Percentiles rank a stretch among this genome's conserved stretches.
Evolutionary conservation across 2,888 invertebrate species (phyloP).

Genomic region (Eupeodes latifasciatus): DNA sequence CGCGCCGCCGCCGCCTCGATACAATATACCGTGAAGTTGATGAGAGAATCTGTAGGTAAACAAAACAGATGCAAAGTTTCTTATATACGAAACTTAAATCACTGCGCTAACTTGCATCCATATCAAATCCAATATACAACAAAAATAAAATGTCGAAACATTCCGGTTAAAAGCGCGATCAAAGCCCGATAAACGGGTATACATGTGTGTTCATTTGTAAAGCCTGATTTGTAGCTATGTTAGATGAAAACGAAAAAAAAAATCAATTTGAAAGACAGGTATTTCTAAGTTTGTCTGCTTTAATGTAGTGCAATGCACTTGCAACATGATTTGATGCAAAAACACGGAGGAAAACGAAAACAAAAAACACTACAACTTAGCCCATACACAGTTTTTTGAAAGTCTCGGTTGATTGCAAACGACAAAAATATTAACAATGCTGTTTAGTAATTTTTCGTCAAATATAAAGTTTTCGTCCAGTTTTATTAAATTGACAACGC

Average conservation of each 20-base stretch:
- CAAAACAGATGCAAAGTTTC: slow-evolving; percentile 49
- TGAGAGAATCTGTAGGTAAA: slow-evolving; percentile 66
- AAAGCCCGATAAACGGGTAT: slow-evolving; percentile 34
- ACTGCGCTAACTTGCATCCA: slow-evolving; percentile 46
- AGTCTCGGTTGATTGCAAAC: slow-evolving; percentile 50
- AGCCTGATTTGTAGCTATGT: not conserved
- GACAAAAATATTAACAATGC: slow-evolving; percentile 17
- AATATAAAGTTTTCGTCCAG: not conserved
- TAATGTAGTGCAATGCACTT: slow-evolving; percentile 74
- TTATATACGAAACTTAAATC: slow-evolving; percentile 28
- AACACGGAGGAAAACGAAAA: slow-evolving; percentile 8
- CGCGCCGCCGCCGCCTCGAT: no score
- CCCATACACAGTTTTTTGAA: slow-evolving; percentile 57
- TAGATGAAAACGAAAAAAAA: slow-evolving; percentile 28
- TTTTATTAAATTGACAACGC: no score
- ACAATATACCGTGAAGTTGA: not conserved
- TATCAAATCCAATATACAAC: slow-evolving; percentile 28
- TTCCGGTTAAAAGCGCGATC: slow-evolving; percentile 73
- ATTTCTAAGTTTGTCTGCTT: slow-evolving; percentile 47
- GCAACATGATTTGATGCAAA: slow-evolving; percentile 68
- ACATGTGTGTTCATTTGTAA: not conserved
- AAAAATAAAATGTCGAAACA: slow-evolving; percentile 45
- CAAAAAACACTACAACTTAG: not conserved
- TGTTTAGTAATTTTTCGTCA: not conserved
- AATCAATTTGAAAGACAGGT: slow-evolving; percentile 23